These are phyloP conservation scores for Drosophila elegans DNA, from an alignment of 1,140 invertebrate species.

Conservation along the genomic window DNA sequence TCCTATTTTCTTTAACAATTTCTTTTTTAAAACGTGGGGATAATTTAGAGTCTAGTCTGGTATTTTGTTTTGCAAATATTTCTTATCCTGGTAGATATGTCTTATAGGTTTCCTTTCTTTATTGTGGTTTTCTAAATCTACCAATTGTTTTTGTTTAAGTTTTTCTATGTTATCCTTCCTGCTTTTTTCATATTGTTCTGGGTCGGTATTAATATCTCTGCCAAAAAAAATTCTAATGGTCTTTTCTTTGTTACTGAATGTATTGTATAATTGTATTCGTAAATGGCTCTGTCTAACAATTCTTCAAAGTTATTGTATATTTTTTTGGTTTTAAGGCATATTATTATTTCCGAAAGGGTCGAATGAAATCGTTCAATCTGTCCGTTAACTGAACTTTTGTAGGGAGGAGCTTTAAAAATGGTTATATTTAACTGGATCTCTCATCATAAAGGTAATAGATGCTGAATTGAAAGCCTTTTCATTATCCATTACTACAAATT, in stretches of 20 bases:
- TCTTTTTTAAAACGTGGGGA: constrained; percentile 5
- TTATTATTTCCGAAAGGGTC: constrained; percentile 39
- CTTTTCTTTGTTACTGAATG: constrained; percentile 37
- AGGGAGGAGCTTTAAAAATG: constrained; percentile 16
- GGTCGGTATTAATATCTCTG: constrained; percentile 14
- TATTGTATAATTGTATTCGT: constrained; percentile 40
- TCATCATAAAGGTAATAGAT: constrained; percentile 24
- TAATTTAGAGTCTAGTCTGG: constrained; percentile 3
- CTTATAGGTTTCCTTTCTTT: constrained; percentile 16
- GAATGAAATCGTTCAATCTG: constrained; percentile 2
- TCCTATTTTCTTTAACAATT: neutral
- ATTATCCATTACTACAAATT: constrained; percentile 47
- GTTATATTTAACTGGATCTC: constrained; percentile 32
- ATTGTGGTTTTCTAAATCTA: too few species aligned
- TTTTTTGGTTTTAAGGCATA: constrained; percentile 21
- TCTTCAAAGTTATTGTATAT: constrained; percentile 18
- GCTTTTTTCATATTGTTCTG: neutral
- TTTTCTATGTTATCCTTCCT: constrained; percentile 24
- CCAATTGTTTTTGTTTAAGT: constrained; percentile 17
- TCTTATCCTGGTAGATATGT: constrained; percentile 17
- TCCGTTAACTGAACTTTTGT: constrained; percentile 16
- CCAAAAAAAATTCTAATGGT: constrained; percentile 42
- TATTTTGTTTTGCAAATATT: constrained; percentile 15
- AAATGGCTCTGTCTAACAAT: constrained; percentile 28
- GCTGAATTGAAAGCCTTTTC: constrained; percentile 46